phyloP scores from a whole-genome alignment of 2,797 vertebrate species.

The Natrix natrix region DNA sequence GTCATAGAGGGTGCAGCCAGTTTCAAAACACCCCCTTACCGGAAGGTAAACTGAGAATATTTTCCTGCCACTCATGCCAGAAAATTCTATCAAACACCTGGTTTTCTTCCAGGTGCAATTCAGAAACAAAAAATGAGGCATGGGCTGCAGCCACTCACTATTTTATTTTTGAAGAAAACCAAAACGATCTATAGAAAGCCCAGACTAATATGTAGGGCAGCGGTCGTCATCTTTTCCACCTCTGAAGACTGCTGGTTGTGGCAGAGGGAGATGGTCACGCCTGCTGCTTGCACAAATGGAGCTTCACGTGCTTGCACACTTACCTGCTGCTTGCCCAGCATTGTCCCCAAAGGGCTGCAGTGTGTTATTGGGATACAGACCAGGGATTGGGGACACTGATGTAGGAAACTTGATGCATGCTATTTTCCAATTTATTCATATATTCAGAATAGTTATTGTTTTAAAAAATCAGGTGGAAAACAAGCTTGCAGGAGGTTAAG shows the following conservation, averaged over 20 bases:
- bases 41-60: neutral
- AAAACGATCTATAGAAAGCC: neutral
- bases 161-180: neutral
- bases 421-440: neutral
- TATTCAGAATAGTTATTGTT: neutral
- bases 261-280: neutral
- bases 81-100: neutral
- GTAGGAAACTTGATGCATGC: neutral
- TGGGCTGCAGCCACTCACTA: neutral
- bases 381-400: neutral
- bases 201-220: neutral
- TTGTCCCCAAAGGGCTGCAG: neutral
- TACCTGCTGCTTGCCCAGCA: neutral
- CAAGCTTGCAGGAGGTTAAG: neutral
- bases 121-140: neutral
- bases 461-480: neutral
- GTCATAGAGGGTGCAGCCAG: neutral
- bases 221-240: neutral
- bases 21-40: neutral
- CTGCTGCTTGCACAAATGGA: neutral
- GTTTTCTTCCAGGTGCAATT: neutral
- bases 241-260: neutral
- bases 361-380: neutral
- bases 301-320: neutral
- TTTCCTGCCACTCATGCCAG: neutral